These are phyloP conservation scores for Cygnus atratus DNA, from an alignment of 2,113 vertebrate species.

Conservation along the genomic window DNA sequence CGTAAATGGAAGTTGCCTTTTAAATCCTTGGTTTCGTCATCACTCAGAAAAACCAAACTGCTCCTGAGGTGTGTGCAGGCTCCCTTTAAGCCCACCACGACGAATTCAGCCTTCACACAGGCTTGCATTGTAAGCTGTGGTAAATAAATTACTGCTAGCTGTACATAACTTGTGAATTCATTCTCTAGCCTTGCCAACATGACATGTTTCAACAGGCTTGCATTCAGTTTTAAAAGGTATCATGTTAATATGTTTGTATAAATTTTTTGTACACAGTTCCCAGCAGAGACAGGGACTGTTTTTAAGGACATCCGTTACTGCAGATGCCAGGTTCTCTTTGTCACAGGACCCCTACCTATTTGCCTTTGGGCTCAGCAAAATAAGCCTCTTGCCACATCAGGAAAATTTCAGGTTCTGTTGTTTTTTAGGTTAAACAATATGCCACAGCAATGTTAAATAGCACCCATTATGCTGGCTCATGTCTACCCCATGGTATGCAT, in stretches of 20 bases:
- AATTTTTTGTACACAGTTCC: not conserved
- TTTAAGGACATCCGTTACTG: not conserved
- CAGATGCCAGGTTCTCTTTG: not conserved
- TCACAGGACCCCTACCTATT: not conserved
- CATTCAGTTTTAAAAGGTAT: not conserved
- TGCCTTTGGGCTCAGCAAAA: not conserved
- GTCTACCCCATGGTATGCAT: not conserved
- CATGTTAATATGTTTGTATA: not conserved
- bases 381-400: slow-evolving; percentile 3
- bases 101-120: not conserved
- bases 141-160: not conserved
- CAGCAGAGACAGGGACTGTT: not conserved
- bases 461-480: slow-evolving; percentile 42
- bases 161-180: not conserved
- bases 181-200: not conserved
- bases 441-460: not conserved
- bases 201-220: slow-evolving; percentile 13
- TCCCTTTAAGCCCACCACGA: not conserved
- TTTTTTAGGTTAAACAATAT: not conserved
- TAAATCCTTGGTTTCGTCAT: not conserved
- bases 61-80: not conserved
- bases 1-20: not conserved
- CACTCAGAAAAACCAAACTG: not conserved
- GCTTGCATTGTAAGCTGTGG: not conserved
- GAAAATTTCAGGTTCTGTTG: not conserved